Base-by-base conservation (phyloP, 2,888 invertebrate species). In the Poecilus cupreus region DNA sequence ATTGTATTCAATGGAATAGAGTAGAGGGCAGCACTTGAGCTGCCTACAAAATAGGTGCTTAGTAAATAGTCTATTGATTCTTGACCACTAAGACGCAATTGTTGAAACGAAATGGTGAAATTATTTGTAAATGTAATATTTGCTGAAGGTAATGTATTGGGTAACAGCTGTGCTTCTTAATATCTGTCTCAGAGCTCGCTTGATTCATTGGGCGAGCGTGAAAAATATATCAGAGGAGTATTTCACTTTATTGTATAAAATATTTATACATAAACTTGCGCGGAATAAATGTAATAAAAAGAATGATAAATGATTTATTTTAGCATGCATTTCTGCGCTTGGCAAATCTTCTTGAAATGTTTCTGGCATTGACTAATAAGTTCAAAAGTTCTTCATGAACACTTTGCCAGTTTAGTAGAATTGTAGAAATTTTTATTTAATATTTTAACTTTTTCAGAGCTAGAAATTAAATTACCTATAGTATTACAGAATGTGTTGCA, bases 1-100 rank as follows among this genome's bases (percentile, higher is more conserved):
- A 68, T 68, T 68, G 68, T 37, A 37, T 32, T 68, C 37, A 68
- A 68, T 68, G 39, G 37, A 68, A 68, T 37, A 37, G 37, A 68
- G 68, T 68, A 37, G 68, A 32, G 18, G 18, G 68, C 68, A 11
- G 68, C 8, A 68, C 68, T 37, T 22, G 37, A 39, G 37, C 16
- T 37, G 68, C 68, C 16, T 68, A 68, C 68, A 37, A 68, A 68
- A 68, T 22, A 68, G 68, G n/a, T 11, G 39, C 10, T 51, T 8
- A 11, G 6, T 8, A 8, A 5, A 51, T 3, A 8, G 2, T 20
- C 20, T 51, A 51, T 51, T 18, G 51, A 20, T 51, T 51, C 8
- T 51, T 51, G 51, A 20, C 43, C 43, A 13, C n/a, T 32, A 32
- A 43, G 43, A 13, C n/a, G n/a, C n/a, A n/a, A n/a, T n/a, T n/a